These are phyloP conservation scores for Anthopleura sola DNA, from an alignment of 64 coral and sea anemone genomes.

Conservation along the genomic window DNA sequence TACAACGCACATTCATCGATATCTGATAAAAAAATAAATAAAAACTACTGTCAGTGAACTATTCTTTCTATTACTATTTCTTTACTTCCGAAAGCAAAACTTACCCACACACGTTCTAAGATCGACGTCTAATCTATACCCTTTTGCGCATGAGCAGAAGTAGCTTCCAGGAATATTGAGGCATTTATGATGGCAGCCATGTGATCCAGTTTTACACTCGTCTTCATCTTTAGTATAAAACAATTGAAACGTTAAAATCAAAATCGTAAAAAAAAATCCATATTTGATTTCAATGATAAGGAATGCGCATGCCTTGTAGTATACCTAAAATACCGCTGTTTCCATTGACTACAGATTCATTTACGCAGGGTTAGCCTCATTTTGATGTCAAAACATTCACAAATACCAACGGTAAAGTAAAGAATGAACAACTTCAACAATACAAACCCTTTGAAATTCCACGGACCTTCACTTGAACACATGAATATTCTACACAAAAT, in stretches of 20 bases:
- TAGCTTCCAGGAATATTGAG: constrained; percentile 77
- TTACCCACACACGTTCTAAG: constrained; percentile 85
- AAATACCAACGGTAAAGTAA: too few species aligned
- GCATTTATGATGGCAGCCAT: constrained; percentile 75
- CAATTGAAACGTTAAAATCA: neutral
- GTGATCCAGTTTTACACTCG: constrained; percentile 64
- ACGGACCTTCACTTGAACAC: too few species aligned
- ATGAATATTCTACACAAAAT: too few species aligned
- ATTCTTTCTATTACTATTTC: neutral
- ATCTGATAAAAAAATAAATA: constrained; percentile 32
- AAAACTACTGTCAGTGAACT: neutral
- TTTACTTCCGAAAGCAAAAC: neutral
- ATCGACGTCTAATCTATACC: constrained; percentile 68
- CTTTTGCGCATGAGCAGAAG: constrained; percentile 84
- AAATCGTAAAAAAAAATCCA: too few species aligned
- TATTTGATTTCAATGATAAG: too few species aligned
- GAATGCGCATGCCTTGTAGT: too few species aligned
- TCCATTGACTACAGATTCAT: too few species aligned
- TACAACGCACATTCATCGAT: constrained; percentile 94
- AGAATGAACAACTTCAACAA: too few species aligned
- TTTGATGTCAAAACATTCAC: too few species aligned
- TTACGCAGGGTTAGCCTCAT: too few species aligned
- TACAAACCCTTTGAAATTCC: too few species aligned
- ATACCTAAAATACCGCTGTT: too few species aligned
- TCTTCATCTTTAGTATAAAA: constrained; percentile 50